phyloP scores from a whole-genome alignment of 2,888 invertebrate genomes.

The Acleris holmiana region DNA sequence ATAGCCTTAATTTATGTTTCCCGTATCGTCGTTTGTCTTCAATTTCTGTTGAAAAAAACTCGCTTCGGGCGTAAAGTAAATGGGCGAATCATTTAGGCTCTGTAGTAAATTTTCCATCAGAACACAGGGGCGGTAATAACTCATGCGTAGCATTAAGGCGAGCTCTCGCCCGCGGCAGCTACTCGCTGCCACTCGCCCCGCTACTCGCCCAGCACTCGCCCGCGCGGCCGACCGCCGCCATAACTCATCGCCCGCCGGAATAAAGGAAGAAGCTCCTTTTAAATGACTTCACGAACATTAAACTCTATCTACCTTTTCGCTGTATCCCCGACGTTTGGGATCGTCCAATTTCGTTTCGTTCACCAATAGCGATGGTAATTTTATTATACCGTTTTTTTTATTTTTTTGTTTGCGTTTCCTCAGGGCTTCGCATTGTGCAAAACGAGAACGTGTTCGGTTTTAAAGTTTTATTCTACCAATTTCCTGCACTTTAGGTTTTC shows the following conservation, averaged over 20 bases:
- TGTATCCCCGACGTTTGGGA: conserved; percentile 28
- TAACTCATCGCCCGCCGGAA: conserved; percentile 31
- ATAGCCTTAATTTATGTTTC: conserved; percentile 14
- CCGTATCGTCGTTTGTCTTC: conserved; percentile 14
- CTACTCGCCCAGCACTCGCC: conserved; percentile 9
- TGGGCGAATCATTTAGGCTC: conserved; percentile 29
- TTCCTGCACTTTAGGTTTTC: background rate
- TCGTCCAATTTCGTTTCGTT: conserved; percentile 32
- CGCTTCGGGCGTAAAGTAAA: conserved; percentile 12
- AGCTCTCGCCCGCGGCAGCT: conserved; percentile 15
- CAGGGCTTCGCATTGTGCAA: conserved; percentile 7
- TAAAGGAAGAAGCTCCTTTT: conserved; percentile 29
- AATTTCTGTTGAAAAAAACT: background rate
- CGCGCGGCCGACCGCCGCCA: conserved; percentile 9
- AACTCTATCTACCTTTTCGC: conserved; percentile 34
- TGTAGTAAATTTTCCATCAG: conserved; percentile 20
- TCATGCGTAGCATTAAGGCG: conserved; percentile 12
- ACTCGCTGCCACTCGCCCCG: conserved; percentile 12
- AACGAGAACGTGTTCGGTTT: conserved; percentile 1
- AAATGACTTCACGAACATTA: conserved; percentile 33
- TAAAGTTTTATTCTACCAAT: background rate
- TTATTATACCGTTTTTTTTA: conserved; percentile 25
- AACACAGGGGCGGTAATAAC: conserved; percentile 19
- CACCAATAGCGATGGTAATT: conserved; percentile 31
- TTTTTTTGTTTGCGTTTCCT: conserved; percentile 19